Conservation (phyloP, 1,140 invertebrate genomes). For the Pseudachorutes palmiensis region DNA sequence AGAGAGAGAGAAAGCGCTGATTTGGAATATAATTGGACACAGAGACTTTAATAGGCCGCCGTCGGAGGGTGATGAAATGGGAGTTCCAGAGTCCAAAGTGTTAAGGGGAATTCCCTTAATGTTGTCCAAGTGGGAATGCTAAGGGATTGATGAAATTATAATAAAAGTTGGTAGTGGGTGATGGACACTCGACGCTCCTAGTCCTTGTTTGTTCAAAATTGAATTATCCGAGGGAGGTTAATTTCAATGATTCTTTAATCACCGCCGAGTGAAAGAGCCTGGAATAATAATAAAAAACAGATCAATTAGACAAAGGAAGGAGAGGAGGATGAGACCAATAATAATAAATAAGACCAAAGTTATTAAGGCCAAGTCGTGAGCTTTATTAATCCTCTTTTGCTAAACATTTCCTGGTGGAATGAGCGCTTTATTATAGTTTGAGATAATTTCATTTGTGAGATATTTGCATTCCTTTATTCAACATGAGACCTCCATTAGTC, state of each 20-base stretch:
- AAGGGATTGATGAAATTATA: too few species aligned
- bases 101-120: too few species aligned
- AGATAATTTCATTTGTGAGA: not conserved
- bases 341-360: not conserved
- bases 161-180: not conserved
- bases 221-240: not conserved
- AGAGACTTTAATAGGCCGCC: too few species aligned
- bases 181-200: not conserved
- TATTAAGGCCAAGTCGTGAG: not conserved
- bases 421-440: too few species aligned
- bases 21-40: too few species aligned
- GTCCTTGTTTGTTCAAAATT: not conserved
- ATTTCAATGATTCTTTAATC: slow-evolving; percentile 8
- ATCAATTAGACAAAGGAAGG: too few species aligned
- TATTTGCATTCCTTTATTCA: not conserved
- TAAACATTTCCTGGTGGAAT: too few species aligned
- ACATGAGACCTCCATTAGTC: not conserved
- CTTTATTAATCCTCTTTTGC: too few species aligned
- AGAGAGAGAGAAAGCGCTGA: too few species aligned
- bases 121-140: too few species aligned
- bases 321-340: not conserved
- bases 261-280: slow-evolving; percentile 13
- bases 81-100: too few species aligned
- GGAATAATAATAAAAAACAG: not conserved
- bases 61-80: too few species aligned